phyloP scores from a whole-genome alignment of 2,888 invertebrate genomes.

The Chrysolina haemoptera region DNA sequence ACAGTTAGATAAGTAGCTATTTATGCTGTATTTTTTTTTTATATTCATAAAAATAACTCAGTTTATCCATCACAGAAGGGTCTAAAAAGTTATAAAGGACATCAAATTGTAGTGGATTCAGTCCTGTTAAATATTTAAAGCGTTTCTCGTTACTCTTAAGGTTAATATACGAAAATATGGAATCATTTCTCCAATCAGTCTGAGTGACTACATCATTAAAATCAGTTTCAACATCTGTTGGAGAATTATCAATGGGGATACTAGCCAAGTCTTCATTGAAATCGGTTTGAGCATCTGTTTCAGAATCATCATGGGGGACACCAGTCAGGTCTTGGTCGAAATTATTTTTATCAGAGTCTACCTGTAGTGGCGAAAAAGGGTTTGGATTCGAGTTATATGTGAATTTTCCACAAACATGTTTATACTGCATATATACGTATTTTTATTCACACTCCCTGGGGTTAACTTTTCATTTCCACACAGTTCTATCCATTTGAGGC shows the following conservation, averaged over 20 bases:
- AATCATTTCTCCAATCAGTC: not conserved
- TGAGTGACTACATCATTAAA: not conserved
- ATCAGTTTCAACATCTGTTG: too few species aligned
- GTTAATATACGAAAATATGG: not conserved
- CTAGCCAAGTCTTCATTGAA: not conserved
- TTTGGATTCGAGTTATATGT: not conserved
- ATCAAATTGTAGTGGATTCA: not conserved
- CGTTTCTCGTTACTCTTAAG: not conserved
- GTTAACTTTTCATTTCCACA: constrained; percentile 15
- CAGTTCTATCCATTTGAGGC: not conserved
- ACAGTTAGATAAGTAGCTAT: not conserved
- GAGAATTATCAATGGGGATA: not conserved
- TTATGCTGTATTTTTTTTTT: not conserved
- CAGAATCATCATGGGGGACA: too few species aligned
- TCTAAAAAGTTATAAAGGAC: not conserved
- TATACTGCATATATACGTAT: not conserved
- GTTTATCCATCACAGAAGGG: too few species aligned
- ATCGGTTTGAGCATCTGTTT: not conserved
- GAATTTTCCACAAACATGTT: not conserved
- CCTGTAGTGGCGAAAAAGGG: not conserved
- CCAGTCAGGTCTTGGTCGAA: too few species aligned
- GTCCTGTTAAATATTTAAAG: not conserved
- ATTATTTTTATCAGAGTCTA: too few species aligned
- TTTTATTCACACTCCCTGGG: not conserved
- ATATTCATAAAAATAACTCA: not conserved